Evolutionary conservation across 2,113 vertebrate species (phyloP), one percentile per base, ranked within the genome.

Genomic region (Limanda limanda): DNA sequence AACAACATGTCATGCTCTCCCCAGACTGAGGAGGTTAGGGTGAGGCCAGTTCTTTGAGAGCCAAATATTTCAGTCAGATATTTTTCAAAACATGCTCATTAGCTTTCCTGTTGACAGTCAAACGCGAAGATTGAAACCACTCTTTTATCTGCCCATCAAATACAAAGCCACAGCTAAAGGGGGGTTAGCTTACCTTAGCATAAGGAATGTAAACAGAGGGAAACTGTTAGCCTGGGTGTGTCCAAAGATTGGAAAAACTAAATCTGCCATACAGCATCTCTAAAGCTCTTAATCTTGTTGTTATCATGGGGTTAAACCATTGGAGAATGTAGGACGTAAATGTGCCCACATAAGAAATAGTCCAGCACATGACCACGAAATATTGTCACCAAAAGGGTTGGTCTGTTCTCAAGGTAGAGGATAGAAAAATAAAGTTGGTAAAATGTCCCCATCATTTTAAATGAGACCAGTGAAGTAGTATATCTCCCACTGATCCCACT

Each of bases 1-100:
- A 54, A 54, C 51, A 54, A 21, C 51, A n/a, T 54, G 51, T 54
- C 51, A 54, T 3, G 21, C 68, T 78, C 75, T 73, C 64, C n/a
- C 58, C 67, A 58, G 68, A 64, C 31, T 74, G 20, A 48, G 12
- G 68, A 79, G 86, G 85, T 87, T 76, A 82, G 5, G 13, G 59
- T 79, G 78, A 85, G 81, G 79, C 80, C 84, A 85, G 57, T 42
- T 59, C 52, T 68, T 13, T 3, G 51, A 54, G 20, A 20, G 51
- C 51, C n/a, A 54, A 56, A 13, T 56, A 14, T 5, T 56, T 24
- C 9, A 56, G 54, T 56, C 54, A 24, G 10, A 14, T 65, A 54
- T 54, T 54, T 54, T 54, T 20, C 51, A 54, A 20, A 54, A 54
- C 51, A 54, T 10, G 51, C 51, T 54, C 14, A 9, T 20, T 54